A percentile compares a stretch with the other conserved stretches of the same genome.
Evolutionary conservation across 2,113 vertebrate species (phyloP).

Genomic region (Cisticola juncidis): DNA sequence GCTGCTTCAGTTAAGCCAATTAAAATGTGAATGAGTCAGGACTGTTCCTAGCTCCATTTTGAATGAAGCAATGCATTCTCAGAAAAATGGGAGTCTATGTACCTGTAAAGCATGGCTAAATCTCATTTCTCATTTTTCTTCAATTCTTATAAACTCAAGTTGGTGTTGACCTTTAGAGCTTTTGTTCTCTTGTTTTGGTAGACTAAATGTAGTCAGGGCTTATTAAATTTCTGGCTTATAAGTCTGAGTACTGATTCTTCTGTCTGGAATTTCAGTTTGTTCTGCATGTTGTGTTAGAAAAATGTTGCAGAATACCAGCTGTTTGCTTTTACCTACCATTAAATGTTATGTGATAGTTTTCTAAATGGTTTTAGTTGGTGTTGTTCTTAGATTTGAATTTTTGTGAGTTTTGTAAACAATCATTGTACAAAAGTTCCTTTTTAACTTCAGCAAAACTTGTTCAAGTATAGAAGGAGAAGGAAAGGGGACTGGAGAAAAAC

Average conservation of each 20-base stretch:
- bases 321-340: background rate
- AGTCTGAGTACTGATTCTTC: background rate
- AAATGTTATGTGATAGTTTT: background rate
- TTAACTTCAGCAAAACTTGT: background rate
- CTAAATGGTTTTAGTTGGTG: background rate
- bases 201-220: background rate
- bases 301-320: background rate
- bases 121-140: background rate
- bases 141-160: background rate
- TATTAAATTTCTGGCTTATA: background rate
- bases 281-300: background rate
- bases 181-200: background rate
- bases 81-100: background rate
- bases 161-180: background rate
- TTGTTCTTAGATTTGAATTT: background rate
- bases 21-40: background rate
- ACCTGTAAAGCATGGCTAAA: background rate
- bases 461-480: background rate
- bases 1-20: background rate
- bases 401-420: background rate
- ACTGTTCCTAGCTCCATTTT: background rate
- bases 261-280: conserved; percentile 10
- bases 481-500: background rate
- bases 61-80: background rate
- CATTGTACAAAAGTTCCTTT: background rate